Base-by-base conservation (phyloP, 64 coral and sea anemone species). In the Montipora foliosa region DNA sequence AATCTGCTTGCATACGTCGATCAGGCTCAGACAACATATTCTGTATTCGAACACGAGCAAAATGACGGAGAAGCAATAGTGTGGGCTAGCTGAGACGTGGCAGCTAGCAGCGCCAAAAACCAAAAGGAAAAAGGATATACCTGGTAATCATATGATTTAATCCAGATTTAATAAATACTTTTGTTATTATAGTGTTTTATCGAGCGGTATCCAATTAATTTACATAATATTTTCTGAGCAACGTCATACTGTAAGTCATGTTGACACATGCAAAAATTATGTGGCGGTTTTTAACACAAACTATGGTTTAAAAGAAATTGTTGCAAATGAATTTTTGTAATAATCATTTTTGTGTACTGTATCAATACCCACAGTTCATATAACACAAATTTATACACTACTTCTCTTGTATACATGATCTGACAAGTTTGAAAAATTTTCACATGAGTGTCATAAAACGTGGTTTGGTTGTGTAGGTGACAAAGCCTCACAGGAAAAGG, bases 111-210 rank as follows among this genome's bases (percentile, higher is more conserved):
- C 15, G 70, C 37, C 83, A 72, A 70, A 70, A 68, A 87, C 61
- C 61, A 87, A 87, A 87, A 71, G 60, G 50, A 87, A 87, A 87
- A 87, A 87, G 83, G 83, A 73, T 87, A 64, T n/a, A 16, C 50
- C 83, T 72, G 83, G 83, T 87, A 87, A 50, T 47, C 14, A 72
- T 87, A 67, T 87, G 49, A 70, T 66, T 48, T 87, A 19, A 44
- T 87, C 48, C 59, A 48, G 62, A 87, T 48, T 46, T 71, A 70
- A 70, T 16, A 87, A 69, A 49, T 72, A 87, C 64, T 71, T 87
- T 87, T 50, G 64, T 87, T 29, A 87, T 47, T 87, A 47, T 69
- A 64, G 82, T 67, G 82, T 87, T 67, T 87, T 44, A 87, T 87
- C 59, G 64, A 87, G 70, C 83, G 44, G 64, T 87, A 71, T 44